These are phyloP conservation scores for Lithobius niger DNA, from an alignment of 1,140 invertebrate species.

Conservation along the genomic window DNA sequence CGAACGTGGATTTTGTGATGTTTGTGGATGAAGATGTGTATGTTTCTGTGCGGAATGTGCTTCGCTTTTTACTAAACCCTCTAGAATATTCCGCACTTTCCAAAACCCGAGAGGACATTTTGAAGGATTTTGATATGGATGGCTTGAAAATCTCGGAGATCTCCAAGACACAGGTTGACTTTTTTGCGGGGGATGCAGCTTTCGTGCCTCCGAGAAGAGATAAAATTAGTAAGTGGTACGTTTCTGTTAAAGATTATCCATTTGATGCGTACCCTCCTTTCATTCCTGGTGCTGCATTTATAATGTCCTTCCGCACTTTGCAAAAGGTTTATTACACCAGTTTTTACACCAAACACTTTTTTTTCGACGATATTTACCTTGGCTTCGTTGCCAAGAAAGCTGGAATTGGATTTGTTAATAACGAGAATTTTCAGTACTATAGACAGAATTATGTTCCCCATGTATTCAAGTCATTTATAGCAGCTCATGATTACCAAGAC, in stretches of 20 bases:
- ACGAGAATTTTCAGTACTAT: slow-evolving; percentile 67
- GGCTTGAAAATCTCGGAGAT: too few relatives aligned
- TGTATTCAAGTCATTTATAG: slow-evolving; percentile 61
- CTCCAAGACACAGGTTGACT: too few relatives aligned
- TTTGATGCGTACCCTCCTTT: slow-evolving; percentile 79
- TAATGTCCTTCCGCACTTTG: slow-evolving; percentile 58
- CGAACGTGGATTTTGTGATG: slow-evolving; percentile 62
- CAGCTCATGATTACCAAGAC: slow-evolving; percentile 67
- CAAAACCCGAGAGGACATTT: slow-evolving; percentile 17
- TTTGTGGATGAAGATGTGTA: slow-evolving; percentile 91
- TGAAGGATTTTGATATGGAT: slow-evolving; percentile 1
- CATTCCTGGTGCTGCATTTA: slow-evolving; percentile 70
- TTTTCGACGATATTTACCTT: slow-evolving; percentile 78
- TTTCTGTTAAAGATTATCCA: slow-evolving; percentile 69
- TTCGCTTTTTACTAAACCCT: slow-evolving; percentile 58
- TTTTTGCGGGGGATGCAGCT: slow-evolving; percentile 70
- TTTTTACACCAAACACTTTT: slow-evolving; percentile 62
- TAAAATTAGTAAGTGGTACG: slow-evolving; percentile 69
- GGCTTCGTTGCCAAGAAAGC: slow-evolving; percentile 67
- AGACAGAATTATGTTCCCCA: slow-evolving; percentile 51
- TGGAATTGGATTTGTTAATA: slow-evolving; percentile 59
- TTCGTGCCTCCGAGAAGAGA: slow-evolving; percentile 58
- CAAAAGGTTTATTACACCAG: slow-evolving; percentile 61
- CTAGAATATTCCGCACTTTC: slow-evolving; percentile 44
- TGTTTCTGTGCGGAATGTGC: slow-evolving; percentile 70